Base-by-base conservation (phyloP, 2,888 invertebrate genomes). In the Conchocele bisecta region DNA sequence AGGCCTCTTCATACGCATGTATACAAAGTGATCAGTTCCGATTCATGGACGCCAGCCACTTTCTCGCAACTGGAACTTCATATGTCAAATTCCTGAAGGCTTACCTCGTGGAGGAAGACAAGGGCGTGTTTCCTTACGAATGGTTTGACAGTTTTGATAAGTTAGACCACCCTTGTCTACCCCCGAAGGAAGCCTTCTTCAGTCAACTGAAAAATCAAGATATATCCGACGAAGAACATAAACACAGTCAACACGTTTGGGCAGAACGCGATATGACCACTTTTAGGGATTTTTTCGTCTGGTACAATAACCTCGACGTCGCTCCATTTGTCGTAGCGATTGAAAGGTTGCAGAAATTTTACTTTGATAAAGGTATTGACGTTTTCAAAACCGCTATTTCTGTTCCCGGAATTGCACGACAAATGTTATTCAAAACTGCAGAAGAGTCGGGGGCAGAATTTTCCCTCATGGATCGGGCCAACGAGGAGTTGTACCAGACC, bases 11-110 rank as follows among this genome's bases (percentile, higher is more conserved):
- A 3, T 61, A 71, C 41, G 37, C 50, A 2, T 65, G 68, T 29
- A 41, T 68, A 17, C 29, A 44, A 11, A 68, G 48, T 11, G 28
- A 35, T 1, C 41, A 17, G 15, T 46, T 77, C 3, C 74, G 61
- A 35, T 71, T 74, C 33, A 44, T 77, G 17, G 77, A 77, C 17
- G 65, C 72, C n/a, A 37, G 61, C 1, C 51, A 61, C 11, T 77
- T 42, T 37, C 41, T 77, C 2, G 58, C 73, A 9, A 57, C 77
- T 5, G 70, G 73, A 2, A 63, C 48, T 15, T 54, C 37, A 5
- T 68, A 75, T 41, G 35, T 57, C 44, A 51, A 50, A 13, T 77
- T 74, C 37, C 41, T 77, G 3, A 67, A 60, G 24, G 77, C 77
- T 2, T 74, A 67, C 31, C 44, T 42, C n/a, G 71, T 77, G 1